Conservation (phyloP, 2,888 invertebrate species). For the Stenoptilia bipunctidactyla region DNA sequence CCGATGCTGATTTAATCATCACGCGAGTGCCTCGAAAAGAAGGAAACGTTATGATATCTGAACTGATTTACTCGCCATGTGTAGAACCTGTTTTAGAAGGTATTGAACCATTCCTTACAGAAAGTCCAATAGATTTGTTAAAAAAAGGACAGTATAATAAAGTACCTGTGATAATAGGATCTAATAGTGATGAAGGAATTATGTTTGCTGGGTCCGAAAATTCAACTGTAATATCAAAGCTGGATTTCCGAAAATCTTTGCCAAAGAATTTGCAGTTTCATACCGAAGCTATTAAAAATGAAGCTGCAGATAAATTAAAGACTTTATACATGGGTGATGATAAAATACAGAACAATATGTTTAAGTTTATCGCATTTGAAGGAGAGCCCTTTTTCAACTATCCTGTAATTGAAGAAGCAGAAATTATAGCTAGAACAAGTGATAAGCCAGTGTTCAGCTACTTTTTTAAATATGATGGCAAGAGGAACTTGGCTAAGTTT, state of each 20-base stretch:
- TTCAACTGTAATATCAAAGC: conserved; percentile 6
- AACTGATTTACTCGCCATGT: conserved; percentile 48
- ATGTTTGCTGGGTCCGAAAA: conserved; percentile 20
- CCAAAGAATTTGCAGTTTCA: conserved; percentile 44
- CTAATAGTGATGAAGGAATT: conserved; percentile 53
- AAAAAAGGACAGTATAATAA: conserved; percentile 47
- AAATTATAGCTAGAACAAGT: conserved; percentile 38
- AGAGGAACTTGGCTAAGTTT: conserved; percentile 49
- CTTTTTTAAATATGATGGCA: conserved; percentile 47
- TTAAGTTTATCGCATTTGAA: conserved; percentile 27
- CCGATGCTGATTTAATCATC: conserved; percentile 33
- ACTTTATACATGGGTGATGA: background rate
- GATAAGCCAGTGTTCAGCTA: conserved; percentile 53
- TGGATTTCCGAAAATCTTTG: conserved; percentile 30
- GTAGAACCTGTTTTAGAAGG: conserved; percentile 46
- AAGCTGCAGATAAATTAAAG: conserved; percentile 31
- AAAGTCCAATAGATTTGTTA: conserved; percentile 41
- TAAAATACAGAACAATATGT: background rate
- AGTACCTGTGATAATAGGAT: conserved; percentile 57
- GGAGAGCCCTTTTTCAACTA: conserved; percentile 55
- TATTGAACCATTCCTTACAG: conserved; percentile 38
- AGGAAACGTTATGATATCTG: conserved; percentile 35
- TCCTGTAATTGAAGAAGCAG: conserved; percentile 44
- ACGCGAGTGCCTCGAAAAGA: background rate
- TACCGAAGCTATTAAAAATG: conserved; percentile 32